Percentiles rank a stretch among this genome's conserved stretches.
phyloP scores from a whole-genome alignment of 2,113 vertebrate genomes.

The Dicaeum eximium region DNA sequence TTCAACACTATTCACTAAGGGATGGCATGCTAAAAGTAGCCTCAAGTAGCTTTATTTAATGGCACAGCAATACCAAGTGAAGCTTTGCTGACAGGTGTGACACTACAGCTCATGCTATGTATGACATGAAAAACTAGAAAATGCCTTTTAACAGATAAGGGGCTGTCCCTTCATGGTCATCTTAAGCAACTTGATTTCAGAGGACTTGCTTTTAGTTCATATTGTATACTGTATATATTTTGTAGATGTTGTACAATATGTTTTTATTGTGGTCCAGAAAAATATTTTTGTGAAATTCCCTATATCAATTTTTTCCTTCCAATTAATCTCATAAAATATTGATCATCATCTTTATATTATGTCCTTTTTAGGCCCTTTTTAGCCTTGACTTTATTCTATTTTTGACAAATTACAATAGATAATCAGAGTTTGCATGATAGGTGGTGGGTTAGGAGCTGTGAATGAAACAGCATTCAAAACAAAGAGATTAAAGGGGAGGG shows the following conservation, averaged over 20 bases:
- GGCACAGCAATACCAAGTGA: not conserved
- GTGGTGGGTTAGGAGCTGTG: not conserved
- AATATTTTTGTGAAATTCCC: not conserved
- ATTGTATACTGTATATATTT: not conserved
- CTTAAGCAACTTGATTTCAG: not conserved
- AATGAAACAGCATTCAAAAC: not conserved
- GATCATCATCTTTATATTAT: not conserved
- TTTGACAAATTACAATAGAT: not conserved
- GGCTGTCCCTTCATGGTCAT: not conserved
- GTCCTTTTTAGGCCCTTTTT: not conserved
- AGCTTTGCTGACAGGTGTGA: not conserved
- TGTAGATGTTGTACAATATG: not conserved
- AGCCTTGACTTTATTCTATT: not conserved
- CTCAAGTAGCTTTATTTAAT: not conserved
- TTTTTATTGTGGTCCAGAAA: not conserved
- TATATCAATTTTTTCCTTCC: not conserved
- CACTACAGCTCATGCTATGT: not conserved
- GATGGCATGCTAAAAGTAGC: not conserved
- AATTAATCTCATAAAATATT: not conserved
- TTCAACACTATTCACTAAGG: not conserved
- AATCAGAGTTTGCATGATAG: not conserved
- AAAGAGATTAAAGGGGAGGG: not conserved
- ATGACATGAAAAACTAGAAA: not conserved
- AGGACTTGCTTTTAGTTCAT: not conserved
- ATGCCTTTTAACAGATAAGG: not conserved